These are phyloP conservation scores for Leucania comma DNA, from an alignment of 2,888 invertebrate species.

Conservation along the genomic window DNA sequence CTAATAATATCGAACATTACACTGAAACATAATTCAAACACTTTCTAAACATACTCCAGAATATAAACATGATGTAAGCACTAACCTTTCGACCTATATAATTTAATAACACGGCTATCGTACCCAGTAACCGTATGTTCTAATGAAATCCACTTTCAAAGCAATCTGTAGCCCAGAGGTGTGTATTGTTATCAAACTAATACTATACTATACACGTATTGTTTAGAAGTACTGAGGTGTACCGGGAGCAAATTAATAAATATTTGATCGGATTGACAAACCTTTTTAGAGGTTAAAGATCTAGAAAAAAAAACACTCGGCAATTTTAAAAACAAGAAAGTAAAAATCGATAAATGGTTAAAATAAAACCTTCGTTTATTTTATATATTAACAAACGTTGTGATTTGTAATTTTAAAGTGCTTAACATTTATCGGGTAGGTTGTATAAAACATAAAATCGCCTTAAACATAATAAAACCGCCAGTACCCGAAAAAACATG, in stretches of 20 bases:
- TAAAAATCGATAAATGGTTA: no score
- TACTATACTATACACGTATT: slow-evolving; percentile 73
- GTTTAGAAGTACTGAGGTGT: slow-evolving; percentile 37
- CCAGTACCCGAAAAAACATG: neutral
- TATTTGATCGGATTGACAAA: neutral
- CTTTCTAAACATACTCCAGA: slow-evolving; percentile 42
- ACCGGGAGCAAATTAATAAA: slow-evolving; percentile 41
- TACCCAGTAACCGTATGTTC: slow-evolving; percentile 73
- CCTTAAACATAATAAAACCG: no score
- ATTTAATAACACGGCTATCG: slow-evolving; percentile 60
- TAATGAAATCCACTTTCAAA: slow-evolving; percentile 86
- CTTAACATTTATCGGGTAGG: no score
- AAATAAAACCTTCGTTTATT: no score
- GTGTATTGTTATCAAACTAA: slow-evolving; percentile 83
- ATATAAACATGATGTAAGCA: slow-evolving; percentile 55
- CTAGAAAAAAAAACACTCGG: no score
- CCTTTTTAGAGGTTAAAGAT: no score
- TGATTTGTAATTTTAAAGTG: no score
- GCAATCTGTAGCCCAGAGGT: slow-evolving; percentile 80
- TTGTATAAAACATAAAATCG: no score
- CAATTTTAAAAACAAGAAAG: no score
- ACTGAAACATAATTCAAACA: slow-evolving; percentile 35
- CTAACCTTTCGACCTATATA: slow-evolving; percentile 65
- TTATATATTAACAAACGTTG: no score
- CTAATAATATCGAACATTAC: neutral